Conservation (phyloP, 1,140 invertebrate genomes). For the Drosophila sulfurigaster region DNA sequence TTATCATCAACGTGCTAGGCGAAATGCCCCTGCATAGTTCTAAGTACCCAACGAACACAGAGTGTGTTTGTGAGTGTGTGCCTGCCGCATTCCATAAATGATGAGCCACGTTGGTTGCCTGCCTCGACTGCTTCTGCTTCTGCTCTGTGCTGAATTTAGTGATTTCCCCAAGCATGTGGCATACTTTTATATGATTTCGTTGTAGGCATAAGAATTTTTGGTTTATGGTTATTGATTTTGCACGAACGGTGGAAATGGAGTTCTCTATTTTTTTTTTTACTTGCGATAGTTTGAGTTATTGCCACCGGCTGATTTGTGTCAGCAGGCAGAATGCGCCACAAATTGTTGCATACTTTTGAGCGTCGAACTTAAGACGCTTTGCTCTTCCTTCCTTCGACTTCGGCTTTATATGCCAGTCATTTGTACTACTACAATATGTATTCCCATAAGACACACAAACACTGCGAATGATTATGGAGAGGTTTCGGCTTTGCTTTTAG, state of each 20-base stretch:
- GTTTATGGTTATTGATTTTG: conserved; percentile 79
- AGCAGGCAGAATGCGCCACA: conserved; percentile 52
- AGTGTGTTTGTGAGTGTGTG: conserved; percentile 15
- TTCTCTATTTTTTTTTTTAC: not conserved
- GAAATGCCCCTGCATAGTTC: conserved; percentile 35
- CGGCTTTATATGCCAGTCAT: conserved; percentile 4
- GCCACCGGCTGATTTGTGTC: conserved; percentile 63
- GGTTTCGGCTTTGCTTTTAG: conserved; percentile 28
- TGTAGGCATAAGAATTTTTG: conserved; percentile 65
- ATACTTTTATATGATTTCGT: conserved; percentile 67
- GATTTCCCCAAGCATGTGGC: conserved; percentile 81
- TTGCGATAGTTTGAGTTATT: conserved; percentile 65
- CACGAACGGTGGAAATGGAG: conserved; percentile 7
- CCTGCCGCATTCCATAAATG: conserved; percentile 58
- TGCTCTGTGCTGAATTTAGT: conserved; percentile 65
- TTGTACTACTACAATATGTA: conserved; percentile 14
- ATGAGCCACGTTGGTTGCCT: conserved; percentile 61
- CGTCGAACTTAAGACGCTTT: conserved; percentile 14
- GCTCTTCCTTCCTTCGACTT: not conserved
- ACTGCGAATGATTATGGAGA: conserved; percentile 11
- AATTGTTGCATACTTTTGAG: conserved; percentile 63
- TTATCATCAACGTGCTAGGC: conserved; percentile 72
- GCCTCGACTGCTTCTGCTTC: not conserved
- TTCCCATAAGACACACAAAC: conserved; percentile 6
- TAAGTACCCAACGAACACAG: conserved; percentile 4